A percentile compares a stretch with the other conserved stretches of the same genome.
Evolutionary conservation across 1,140 invertebrate species (phyloP).

Genomic region (Helicoverpa armigera): DNA sequence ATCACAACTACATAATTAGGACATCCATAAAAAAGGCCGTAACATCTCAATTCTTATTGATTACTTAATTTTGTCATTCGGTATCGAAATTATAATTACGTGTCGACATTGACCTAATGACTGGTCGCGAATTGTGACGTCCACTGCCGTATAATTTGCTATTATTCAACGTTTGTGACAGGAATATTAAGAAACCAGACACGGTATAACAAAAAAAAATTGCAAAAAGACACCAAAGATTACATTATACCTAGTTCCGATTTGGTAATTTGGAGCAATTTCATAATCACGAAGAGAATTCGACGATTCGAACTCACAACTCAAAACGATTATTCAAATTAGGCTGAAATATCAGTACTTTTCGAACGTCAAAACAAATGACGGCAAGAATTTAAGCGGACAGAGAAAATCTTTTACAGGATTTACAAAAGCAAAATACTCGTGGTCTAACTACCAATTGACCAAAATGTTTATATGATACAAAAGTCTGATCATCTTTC

Average conservation of each 20-base stretch:
- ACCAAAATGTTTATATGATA: neutral
- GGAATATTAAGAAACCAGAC: constrained; percentile 6
- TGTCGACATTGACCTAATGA: constrained; percentile 34
- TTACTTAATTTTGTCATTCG: constrained; percentile 34
- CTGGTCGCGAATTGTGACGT: constrained; percentile 25
- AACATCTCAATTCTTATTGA: neutral
- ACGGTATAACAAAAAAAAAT: neutral
- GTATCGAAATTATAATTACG: constrained; percentile 15
- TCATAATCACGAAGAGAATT: neutral
- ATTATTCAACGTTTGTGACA: constrained; percentile 30
- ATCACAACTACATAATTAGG: neutral
- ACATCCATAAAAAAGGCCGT: neutral
- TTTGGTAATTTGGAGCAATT: constrained; percentile 3
- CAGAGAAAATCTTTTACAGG: too few species aligned
- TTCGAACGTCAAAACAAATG: too few species aligned
- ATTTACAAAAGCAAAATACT: too few species aligned
- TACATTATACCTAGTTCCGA: constrained; percentile 10
- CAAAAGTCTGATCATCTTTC: neutral
- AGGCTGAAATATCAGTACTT: too few species aligned
- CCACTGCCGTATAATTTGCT: neutral
- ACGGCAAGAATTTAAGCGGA: too few species aligned
- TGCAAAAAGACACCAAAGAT: neutral
- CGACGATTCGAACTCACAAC: too few species aligned
- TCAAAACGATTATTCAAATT: too few species aligned
- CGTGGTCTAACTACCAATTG: too few species aligned